Evolutionary conservation across 2,113 vertebrate genomes (phyloP).

Genomic region (Sander lucioperca): DNA sequence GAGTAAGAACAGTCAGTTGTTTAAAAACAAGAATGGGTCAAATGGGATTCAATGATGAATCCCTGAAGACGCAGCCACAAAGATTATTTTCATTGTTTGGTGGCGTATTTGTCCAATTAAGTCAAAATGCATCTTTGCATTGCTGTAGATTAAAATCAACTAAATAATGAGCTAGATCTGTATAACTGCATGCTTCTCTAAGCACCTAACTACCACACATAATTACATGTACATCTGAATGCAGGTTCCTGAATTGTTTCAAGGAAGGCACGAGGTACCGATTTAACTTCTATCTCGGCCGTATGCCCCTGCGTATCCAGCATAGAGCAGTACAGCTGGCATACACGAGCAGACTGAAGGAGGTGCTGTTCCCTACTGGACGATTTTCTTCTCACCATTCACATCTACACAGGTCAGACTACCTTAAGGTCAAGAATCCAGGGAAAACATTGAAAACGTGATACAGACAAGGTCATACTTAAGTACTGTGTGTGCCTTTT

Average conservation of each 20-base stretch:
- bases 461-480: neutral
- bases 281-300: constrained; percentile 88
- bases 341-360: constrained; percentile 31
- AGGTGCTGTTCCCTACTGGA: constrained; percentile 74
- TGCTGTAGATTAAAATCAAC: neutral
- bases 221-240: neutral
- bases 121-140: neutral
- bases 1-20: constrained; percentile 78
- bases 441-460: neutral
- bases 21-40: neutral
- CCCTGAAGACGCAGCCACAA: neutral
- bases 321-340: constrained; percentile 85
- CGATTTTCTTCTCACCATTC: neutral
- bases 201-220: neutral
- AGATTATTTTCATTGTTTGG: neutral
- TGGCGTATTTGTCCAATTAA: neutral
- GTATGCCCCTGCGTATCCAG: constrained; percentile 84
- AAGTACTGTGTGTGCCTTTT: neutral
- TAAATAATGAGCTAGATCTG: neutral
- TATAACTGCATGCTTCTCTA: neutral
- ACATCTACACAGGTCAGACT: neutral
- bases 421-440: neutral
- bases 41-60: neutral
- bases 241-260: constrained; percentile 84
- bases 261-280: constrained; percentile 84